Evolutionary conservation across 2,888 invertebrate species (phyloP), one percentile per base, ranked within the genome.

Genomic region (Netelia fuscicornis): DNA sequence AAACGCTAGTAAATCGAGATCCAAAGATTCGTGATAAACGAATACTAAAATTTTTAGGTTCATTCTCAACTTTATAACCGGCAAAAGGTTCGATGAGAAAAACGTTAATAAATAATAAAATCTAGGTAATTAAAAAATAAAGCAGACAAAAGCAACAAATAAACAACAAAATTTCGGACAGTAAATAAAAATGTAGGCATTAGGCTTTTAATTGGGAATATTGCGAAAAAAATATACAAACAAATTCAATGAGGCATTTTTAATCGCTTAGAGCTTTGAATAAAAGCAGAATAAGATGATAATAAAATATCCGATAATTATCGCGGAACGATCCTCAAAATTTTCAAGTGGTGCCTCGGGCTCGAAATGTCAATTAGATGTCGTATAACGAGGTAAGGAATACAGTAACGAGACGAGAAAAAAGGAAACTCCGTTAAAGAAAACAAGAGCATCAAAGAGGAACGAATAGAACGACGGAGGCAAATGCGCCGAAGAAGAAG

Each of bases 401-500:
- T 23, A 44, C 2, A 23, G 20, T 25, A 60, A 62, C 23, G 48
- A 62, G n/a, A 72, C 10, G 30, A 30, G 30, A 30, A 30, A 30
- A 30, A 30, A 5, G 30, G 17, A 30, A 30, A 30, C 30, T 30
- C 30, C 11, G n/a, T n/a, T 2, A 82, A 82, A 70, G 30, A 25
- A 65, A 44, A 30, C 62, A 65, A 62, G 52, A 17, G 71, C 17
- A 67, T 60, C 60, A 78, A 68, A 81, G 72, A n/a, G 25, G 8
- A n/a, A 71, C 11, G n/a, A 58, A 25, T 37, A 23, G 23, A 42
- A 78, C n/a, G 44, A 11, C 54, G 58, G 70, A 48, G 60, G n/a
- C 76, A 86, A 67, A 68, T 78, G 54, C 75, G 77, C 52, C 68
- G 67, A 62, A 64, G 52, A 67, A 76, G 44, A 44, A 13, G 70